Percentiles rank a stretch among this genome's conserved stretches.
phyloP scores from a whole-genome alignment of 2,113 vertebrate species.

The Phalacrocorax pelagicus region DNA sequence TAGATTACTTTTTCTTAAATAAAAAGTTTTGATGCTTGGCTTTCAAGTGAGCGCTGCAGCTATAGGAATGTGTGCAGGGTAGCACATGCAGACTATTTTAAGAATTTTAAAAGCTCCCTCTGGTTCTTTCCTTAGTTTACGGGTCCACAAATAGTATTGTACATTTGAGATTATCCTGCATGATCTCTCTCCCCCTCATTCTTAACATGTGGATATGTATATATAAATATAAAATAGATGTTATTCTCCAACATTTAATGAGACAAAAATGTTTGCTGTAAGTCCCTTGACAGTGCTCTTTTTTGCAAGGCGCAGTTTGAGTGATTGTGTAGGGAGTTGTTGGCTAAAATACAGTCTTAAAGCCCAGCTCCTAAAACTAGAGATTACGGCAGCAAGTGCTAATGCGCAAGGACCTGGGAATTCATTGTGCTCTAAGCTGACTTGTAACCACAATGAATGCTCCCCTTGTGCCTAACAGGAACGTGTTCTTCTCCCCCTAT shows the following conservation, averaged over 20 bases:
- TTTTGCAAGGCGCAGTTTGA: background rate
- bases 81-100: background rate
- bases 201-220: background rate
- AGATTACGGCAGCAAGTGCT: conserved; percentile 4
- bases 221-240: background rate
- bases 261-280: background rate
- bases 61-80: background rate
- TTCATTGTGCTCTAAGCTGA: background rate
- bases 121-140: background rate
- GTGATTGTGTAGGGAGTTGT: background rate
- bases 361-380: background rate
- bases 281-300: background rate
- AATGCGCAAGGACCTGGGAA: background rate
- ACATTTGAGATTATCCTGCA: background rate
- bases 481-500: background rate
- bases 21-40: background rate
- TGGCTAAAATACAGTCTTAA: background rate
- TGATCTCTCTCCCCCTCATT: background rate
- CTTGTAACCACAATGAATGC: background rate
- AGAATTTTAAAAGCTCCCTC: background rate
- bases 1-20: background rate
- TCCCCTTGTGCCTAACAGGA: background rate
- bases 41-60: background rate
- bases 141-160: background rate
- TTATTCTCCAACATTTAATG: background rate